Conservation (phyloP, 2,113 vertebrate species). For the Thymallus thymallus region DNA sequence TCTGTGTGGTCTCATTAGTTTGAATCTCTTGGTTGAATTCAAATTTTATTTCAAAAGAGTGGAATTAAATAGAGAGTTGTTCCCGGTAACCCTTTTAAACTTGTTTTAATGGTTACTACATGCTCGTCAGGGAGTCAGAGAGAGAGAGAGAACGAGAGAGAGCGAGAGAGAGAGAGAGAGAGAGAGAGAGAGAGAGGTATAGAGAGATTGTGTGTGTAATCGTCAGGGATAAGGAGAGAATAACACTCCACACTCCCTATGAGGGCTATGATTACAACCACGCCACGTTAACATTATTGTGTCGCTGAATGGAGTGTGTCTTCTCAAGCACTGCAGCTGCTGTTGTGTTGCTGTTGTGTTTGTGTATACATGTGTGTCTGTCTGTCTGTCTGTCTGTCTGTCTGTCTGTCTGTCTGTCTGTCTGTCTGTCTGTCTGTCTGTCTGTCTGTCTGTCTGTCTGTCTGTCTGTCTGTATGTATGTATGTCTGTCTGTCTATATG, state of each 20-base stretch:
- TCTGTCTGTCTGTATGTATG: background rate
- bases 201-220: too few species aligned
- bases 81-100: conserved; percentile 60
- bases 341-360: too few species aligned
- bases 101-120: conserved; percentile 55
- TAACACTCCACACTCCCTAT: background rate
- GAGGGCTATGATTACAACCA: background rate
- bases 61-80: conserved; percentile 60
- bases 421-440: too few species aligned
- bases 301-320: background rate
- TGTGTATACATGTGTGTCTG: too few species aligned
- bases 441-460: too few species aligned
- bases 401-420: too few species aligned
- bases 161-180: too few species aligned
- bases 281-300: background rate
- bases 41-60: conserved; percentile 66
- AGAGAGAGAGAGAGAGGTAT: too few species aligned
- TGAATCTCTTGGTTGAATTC: conserved; percentile 63
- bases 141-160: too few species aligned
- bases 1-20: conserved; percentile 60
- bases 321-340: too few species aligned
- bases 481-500: background rate
- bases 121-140: too few species aligned
- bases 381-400: too few species aligned
- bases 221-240: background rate